These are phyloP conservation scores for Neoscelio sp. DNA, from an alignment of 2,888 invertebrate genomes.

Conservation along the genomic window DNA sequence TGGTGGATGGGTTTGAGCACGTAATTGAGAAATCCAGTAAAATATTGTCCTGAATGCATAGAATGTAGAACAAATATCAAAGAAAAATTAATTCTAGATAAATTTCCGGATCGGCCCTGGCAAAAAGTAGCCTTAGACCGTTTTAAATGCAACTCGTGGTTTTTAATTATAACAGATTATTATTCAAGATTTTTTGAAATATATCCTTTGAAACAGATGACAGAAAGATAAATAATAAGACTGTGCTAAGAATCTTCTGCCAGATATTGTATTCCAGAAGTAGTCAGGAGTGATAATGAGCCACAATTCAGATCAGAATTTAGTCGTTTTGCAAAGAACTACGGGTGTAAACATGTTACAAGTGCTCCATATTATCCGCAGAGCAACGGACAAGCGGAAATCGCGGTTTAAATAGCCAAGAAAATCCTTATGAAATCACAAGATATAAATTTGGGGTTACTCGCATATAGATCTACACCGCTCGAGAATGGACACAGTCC, in stretches of 20 bases:
- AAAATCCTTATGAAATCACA: conserved; percentile 42
- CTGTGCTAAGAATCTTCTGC: conserved; percentile 27
- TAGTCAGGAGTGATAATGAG: conserved; percentile 11
- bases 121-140: conserved; percentile 66
- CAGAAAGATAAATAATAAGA: conserved; percentile 31
- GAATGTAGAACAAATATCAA: conserved; percentile 29
- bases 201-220: conserved; percentile 26
- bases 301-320: conserved; percentile 63
- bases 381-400: conserved; percentile 64
- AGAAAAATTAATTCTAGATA: conserved; percentile 57
- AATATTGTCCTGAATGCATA: conserved; percentile 57
- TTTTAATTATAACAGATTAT: conserved; percentile 64
- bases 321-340: conserved; percentile 43
- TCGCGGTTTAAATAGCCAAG: conserved; percentile 67
- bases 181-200: conserved; percentile 68
- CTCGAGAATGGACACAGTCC: conserved; percentile 57
- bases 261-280: conserved; percentile 34
- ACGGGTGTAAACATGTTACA: conserved; percentile 57
- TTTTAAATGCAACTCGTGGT: conserved; percentile 58
- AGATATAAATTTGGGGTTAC: conserved; percentile 40
- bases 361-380: conserved; percentile 68
- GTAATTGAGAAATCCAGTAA: conserved; percentile 53
- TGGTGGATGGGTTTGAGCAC: conserved; percentile 68
- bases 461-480: conserved; percentile 48
- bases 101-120: conserved; percentile 67